phyloP scores from a whole-genome alignment of 2,797 vertebrate species.

The Takifugu ocellatus region DNA sequence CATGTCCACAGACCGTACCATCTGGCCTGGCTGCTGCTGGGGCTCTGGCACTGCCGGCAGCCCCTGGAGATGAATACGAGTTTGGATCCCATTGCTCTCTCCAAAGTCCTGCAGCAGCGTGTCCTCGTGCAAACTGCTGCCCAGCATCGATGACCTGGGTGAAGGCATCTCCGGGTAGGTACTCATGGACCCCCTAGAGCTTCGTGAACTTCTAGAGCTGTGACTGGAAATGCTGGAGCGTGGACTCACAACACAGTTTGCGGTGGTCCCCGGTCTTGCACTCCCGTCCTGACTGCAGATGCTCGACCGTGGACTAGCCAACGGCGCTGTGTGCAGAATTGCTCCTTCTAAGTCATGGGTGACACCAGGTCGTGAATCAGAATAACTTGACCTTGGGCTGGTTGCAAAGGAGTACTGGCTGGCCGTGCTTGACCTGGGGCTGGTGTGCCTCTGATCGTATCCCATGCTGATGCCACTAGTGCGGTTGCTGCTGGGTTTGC shows the following conservation, averaged over 20 bases:
- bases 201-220: constrained; percentile 86
- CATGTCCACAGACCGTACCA: constrained; percentile 52
- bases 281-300: constrained; percentile 80
- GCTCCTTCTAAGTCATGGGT: constrained; percentile 76
- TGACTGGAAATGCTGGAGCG: constrained; percentile 95
- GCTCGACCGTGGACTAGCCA: constrained; percentile 80
- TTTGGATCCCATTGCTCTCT: constrained; percentile 72
- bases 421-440: constrained; percentile 87
- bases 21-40: constrained; percentile 49
- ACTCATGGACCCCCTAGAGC: constrained; percentile 89
- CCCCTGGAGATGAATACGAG: constrained; percentile 70
- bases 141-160: constrained; percentile 83
- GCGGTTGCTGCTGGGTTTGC: constrained; percentile 91
- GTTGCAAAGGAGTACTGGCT: constrained; percentile 85
- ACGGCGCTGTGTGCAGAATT: constrained; percentile 61
- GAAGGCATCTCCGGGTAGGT: constrained; percentile 87
- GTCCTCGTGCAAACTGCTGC: constrained; percentile 75
- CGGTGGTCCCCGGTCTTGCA: constrained; percentile 57
- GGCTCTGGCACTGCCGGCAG: constrained; percentile 72
- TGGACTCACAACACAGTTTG: constrained; percentile 81
- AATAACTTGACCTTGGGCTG: constrained; percentile 83
- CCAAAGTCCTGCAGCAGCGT: constrained; percentile 74
- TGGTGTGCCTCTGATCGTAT: constrained; percentile 92
- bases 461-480: constrained; percentile 98
- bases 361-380: constrained; percentile 75